A percentile compares a stretch with the other conserved stretches of the same genome.
These are phyloP conservation scores for Montipora cactus DNA, from an alignment of 64 coral and sea anemone species.

Conservation along the genomic window DNA sequence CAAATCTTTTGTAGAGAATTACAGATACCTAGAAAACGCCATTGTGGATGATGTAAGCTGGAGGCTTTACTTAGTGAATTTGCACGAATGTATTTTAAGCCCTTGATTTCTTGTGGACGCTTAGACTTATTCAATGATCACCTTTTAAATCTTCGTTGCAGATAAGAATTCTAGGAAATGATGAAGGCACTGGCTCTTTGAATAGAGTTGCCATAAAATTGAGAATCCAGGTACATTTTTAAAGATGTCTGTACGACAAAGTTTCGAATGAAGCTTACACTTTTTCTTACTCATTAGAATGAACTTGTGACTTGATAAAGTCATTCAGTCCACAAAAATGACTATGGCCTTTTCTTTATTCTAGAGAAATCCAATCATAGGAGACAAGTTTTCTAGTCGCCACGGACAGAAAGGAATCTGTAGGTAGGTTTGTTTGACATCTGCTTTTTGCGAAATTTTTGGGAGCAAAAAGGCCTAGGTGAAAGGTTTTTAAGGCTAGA, in stretches of 20 bases:
- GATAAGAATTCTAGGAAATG: conserved; percentile 93
- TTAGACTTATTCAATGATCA: not conserved
- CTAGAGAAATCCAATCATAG: conserved; percentile 99
- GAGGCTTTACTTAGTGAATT: not conserved
- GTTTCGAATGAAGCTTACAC: too few species aligned
- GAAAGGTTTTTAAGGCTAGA: too few species aligned
- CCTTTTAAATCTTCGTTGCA: conserved; percentile 20
- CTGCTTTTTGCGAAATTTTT: not conserved
- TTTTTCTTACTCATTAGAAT: too few species aligned
- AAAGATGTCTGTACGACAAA: not conserved
- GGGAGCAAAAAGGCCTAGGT: too few species aligned
- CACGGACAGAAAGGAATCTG: conserved; percentile 99
- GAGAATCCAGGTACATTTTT: conserved; percentile 80
- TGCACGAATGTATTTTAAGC: not conserved
- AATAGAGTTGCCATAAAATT: conserved; percentile 88
- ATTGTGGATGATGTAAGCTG: conserved; percentile 88
- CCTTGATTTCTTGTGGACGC: not conserved
- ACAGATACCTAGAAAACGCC: conserved; percentile 79
- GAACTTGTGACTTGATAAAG: too few species aligned
- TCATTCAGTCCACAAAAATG: not conserved
- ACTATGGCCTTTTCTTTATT: conserved; percentile 3
- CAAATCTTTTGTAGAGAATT: conserved; percentile 72
- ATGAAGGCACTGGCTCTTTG: conserved; percentile 69
- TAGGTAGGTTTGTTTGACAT: conserved; percentile 57
- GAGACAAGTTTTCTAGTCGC: conserved; percentile 99